Conservation (phyloP, 2,888 invertebrate species). For the Nipponacmea schrenckii region DNA sequence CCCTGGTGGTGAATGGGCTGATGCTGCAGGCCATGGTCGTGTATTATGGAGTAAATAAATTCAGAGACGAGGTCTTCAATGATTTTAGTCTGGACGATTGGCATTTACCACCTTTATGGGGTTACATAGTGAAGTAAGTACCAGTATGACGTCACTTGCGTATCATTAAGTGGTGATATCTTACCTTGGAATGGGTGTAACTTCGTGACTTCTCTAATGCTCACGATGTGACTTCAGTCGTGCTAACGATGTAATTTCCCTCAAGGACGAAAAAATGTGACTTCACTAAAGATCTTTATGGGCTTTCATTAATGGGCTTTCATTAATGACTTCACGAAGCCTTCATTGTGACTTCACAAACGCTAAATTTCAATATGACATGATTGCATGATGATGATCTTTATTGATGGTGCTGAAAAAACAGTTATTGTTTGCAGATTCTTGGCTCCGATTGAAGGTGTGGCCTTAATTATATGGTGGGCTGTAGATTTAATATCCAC, state of each 20-base stretch:
- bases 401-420: not conserved
- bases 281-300: no score
- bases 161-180: no score
- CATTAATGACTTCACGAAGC: not conserved
- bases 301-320: no score
- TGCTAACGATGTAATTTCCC: no score
- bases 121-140: slow-evolving; percentile 54
- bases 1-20: slow-evolving; percentile 57
- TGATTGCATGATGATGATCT: no score
- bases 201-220: not conserved
- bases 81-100: slow-evolving; percentile 54
- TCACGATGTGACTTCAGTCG: no score
- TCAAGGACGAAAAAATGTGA: no score
- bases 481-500: slow-evolving; percentile 48
- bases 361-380: not conserved
- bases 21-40: slow-evolving; percentile 54
- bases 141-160: no score
- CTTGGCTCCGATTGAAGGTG: slow-evolving; percentile 52
- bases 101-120: slow-evolving; percentile 52
- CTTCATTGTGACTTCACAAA: not conserved
- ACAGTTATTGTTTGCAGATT: slow-evolving; percentile 32
- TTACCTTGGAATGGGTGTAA: no score
- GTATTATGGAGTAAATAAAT: slow-evolving; percentile 45
- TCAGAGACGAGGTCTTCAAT: slow-evolving; percentile 48
- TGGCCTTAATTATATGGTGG: slow-evolving; percentile 58